phyloP scores from a whole-genome alignment of 2,888 invertebrate species.

The Xylota sylvarum region DNA sequence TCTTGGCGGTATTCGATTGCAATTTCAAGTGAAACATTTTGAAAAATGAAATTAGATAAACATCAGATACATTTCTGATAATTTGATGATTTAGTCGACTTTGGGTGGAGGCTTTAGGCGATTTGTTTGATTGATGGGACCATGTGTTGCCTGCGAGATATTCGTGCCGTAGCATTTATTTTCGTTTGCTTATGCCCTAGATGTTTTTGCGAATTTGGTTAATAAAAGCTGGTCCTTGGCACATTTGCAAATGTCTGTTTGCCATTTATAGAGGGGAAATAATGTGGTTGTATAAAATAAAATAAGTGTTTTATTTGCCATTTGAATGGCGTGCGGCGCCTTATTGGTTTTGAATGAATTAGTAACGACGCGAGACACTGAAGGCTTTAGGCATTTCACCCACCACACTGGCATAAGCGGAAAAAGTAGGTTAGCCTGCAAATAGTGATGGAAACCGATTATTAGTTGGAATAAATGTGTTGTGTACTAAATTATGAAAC shows the following conservation, averaged over 20 bases:
- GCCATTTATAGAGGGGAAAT: not conserved
- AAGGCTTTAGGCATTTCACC: not conserved
- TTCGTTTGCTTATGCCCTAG: constrained; percentile 14
- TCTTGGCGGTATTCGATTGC: constrained; percentile 12
- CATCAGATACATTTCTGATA: constrained; percentile 24
- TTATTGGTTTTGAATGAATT: no score
- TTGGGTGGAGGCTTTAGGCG: not conserved
- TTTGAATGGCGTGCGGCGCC: constrained; percentile 1
- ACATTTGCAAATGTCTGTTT: constrained; percentile 11
- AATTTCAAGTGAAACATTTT: constrained; percentile 16
- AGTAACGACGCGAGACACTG: not conserved
- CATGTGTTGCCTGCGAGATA: constrained; percentile 17
- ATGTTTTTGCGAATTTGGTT: constrained; percentile 11
- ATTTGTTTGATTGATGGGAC: constrained; percentile 27
- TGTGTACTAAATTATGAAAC: no score
- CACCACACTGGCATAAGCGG: no score
- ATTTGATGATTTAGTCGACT: constrained; percentile 24
- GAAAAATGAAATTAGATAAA: constrained; percentile 8
- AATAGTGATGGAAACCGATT: no score
- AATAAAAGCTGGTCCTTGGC: constrained; percentile 3
- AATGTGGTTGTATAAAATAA: not conserved
- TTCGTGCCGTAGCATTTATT: constrained; percentile 22
- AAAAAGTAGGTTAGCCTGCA: no score
- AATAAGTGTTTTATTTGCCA: not conserved
- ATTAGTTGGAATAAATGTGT: no score